phyloP scores from a whole-genome alignment of 2,888 invertebrate genomes.

The Caenorhabditis sp. region DNA sequence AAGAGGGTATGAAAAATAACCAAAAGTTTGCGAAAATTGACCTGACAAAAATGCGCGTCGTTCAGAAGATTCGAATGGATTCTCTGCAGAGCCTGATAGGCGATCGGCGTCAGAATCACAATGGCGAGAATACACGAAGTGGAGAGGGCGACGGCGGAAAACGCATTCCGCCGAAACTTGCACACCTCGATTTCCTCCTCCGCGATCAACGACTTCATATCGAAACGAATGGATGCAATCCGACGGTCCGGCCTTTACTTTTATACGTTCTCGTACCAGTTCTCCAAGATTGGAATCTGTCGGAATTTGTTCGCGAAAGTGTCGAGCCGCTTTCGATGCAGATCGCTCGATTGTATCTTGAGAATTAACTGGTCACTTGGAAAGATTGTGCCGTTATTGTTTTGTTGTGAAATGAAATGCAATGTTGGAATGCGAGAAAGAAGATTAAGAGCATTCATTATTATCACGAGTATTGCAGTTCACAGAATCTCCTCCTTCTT shows the following conservation, averaged over 20 bases:
- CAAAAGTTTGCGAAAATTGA: slow-evolving; percentile 15
- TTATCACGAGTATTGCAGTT: too few relatives aligned
- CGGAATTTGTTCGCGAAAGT: too few relatives aligned
- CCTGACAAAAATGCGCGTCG: slow-evolving; percentile 77
- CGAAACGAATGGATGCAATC: neutral
- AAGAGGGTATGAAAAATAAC: neutral
- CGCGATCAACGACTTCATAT: slow-evolving; percentile 43
- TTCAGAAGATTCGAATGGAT: slow-evolving; percentile 73
- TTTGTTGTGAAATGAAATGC: too few relatives aligned
- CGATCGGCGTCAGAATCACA: slow-evolving; percentile 75
- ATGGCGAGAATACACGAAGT: slow-evolving; percentile 77
- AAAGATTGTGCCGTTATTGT: too few relatives aligned
- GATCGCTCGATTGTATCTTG: too few relatives aligned
- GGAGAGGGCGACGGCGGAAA: slow-evolving; percentile 76
- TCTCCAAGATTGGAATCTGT: too few relatives aligned
- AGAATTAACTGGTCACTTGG: too few relatives aligned
- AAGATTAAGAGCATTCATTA: too few relatives aligned
- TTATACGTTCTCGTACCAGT: neutral
- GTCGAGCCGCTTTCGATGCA: too few relatives aligned
- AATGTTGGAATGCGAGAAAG: neutral
- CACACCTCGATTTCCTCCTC: slow-evolving; percentile 36
- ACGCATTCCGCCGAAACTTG: slow-evolving; percentile 65
- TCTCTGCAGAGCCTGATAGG: slow-evolving; percentile 77
- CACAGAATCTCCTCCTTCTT: neutral
- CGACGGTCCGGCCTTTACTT: neutral